Evolutionary conservation across 2,888 invertebrate genomes (phyloP), one percentile per base, ranked within the genome.

Genomic region (Odontocerum albicorne): DNA sequence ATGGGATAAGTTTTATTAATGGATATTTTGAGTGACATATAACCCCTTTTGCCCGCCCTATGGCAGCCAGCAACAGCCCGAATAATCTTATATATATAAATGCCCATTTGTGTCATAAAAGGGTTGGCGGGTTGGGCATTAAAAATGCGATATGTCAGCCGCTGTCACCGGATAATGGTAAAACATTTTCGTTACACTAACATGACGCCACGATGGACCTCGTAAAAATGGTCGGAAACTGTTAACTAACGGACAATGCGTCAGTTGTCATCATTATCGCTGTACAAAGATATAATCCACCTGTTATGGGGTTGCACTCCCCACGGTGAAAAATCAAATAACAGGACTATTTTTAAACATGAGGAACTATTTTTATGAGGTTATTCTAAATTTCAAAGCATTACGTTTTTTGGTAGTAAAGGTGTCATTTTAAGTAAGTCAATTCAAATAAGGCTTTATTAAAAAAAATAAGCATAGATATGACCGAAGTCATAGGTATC

Each of bases 1-100:
- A 10, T 20, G 17, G 50, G 50, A 42, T 50, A 50, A 42, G 50
- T 50, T 50, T 42, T 50, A 50, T 50, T 50, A 50, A 50, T 50
- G 50, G 42, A 40, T 50, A 42, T 50, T 42, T 50, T 50, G 50
- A 50, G 50, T 40, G 50, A 50, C 50, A 22, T 43, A 43, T 42
- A 40, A 43, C 50, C 50, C 50, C 19, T 21, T 33, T 21, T 13
- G 1, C 13, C 35, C 19, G 32, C 17, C 15, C 10, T 12, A 17
- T 10, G 17, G 6, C 27, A 27, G 6, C 6, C 6, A 44, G 44
- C n/a, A 44, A 44, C 44, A 44, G 44, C 44, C 44, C 44, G 44
- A 44, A 44, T 44, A 44, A 44, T 44, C 44, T 44, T 31, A 32
- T 44, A 31, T n/a, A n/a, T 44, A 31, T 44, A 44, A 44, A 44